A percentile compares a stretch with the other conserved stretches of the same genome.
These are phyloP conservation scores for Andricus curvator DNA, from an alignment of 2,888 invertebrate species.

Conservation along the genomic window DNA sequence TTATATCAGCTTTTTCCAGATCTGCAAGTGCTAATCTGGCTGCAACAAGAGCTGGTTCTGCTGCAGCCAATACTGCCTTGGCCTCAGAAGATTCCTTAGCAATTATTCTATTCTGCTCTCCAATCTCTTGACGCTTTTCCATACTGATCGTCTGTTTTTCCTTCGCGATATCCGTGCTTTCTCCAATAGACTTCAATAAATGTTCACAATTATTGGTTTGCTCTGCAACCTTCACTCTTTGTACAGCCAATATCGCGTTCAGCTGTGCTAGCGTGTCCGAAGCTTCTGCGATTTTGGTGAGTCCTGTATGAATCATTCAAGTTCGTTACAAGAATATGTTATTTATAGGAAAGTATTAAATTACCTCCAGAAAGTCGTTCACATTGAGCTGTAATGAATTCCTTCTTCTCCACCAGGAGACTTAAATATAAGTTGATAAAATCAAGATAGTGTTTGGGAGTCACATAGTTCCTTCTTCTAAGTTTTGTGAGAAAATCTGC, in stretches of 20 bases:
- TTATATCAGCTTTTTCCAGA: conserved; percentile 93
- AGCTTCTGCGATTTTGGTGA: conserved; percentile 93
- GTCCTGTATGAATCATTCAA: conserved; percentile 59
- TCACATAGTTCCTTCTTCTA: conserved; percentile 91
- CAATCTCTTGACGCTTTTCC: conserved; percentile 89
- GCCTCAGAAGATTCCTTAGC: conserved; percentile 91
- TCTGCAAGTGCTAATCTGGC: conserved; percentile 90
- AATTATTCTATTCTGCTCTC: conserved; percentile 89
- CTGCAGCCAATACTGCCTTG: conserved; percentile 88
- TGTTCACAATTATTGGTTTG: conserved; percentile 90
- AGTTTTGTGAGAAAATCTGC: conserved; percentile 86
- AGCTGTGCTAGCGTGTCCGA: conserved; percentile 89
- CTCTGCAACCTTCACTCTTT: conserved; percentile 89
- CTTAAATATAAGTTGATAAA: conserved; percentile 89
- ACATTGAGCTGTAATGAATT: conserved; percentile 78
- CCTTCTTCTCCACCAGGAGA: conserved; percentile 86
- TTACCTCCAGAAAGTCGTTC: conserved; percentile 69
- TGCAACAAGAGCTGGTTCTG: conserved; percentile 90
- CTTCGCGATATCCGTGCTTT: conserved; percentile 85
- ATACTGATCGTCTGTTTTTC: conserved; percentile 90
- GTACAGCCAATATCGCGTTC: conserved; percentile 89
- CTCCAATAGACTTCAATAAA: conserved; percentile 87
- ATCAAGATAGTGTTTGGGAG: conserved; percentile 95
- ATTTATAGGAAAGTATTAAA: not conserved
- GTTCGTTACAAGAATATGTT: not conserved